Evolutionary conservation across 2,113 vertebrate species (phyloP).

Genomic region (Bombycilla garrulus): DNA sequence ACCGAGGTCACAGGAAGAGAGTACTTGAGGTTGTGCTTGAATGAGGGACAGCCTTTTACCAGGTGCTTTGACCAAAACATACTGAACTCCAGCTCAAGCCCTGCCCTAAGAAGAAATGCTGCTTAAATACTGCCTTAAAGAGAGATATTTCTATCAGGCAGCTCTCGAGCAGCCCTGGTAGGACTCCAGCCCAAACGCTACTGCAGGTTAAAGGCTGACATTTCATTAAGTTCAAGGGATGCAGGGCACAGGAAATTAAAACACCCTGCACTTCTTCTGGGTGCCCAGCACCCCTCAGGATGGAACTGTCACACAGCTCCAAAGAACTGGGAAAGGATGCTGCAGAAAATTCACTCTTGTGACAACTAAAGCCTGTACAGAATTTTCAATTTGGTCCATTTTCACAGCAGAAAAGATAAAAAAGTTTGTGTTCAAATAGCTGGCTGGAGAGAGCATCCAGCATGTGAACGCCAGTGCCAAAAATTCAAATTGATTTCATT

Average conservation of each 20-base stretch:
- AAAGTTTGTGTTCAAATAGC: background rate
- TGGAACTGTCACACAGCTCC: background rate
- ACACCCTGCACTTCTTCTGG: background rate
- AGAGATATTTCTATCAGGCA: background rate
- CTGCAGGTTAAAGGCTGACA: background rate
- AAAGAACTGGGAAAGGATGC: background rate
- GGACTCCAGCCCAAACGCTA: background rate
- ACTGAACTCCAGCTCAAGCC: background rate
- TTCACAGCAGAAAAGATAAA: background rate
- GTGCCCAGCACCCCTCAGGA: background rate
- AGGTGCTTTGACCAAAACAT: background rate
- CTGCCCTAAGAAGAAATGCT: background rate
- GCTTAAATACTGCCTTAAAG: background rate
- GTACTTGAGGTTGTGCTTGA: background rate
- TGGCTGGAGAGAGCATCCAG: slow-evolving; percentile 27
- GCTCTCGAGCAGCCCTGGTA: background rate
- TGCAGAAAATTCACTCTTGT: background rate
- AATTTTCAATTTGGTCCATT: background rate
- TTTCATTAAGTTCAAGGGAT: background rate
- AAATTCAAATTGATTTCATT: slow-evolving; percentile 47
- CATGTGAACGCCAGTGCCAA: slow-evolving; percentile 3
- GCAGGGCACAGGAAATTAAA: background rate
- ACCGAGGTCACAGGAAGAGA: background rate
- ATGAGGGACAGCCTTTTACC: background rate
- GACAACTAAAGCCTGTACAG: background rate